Percentiles rank a stretch among this genome's conserved stretches.
Conservation (phyloP, 92 coral and sea anemone genomes). For the Muricea muricata region DNA sequence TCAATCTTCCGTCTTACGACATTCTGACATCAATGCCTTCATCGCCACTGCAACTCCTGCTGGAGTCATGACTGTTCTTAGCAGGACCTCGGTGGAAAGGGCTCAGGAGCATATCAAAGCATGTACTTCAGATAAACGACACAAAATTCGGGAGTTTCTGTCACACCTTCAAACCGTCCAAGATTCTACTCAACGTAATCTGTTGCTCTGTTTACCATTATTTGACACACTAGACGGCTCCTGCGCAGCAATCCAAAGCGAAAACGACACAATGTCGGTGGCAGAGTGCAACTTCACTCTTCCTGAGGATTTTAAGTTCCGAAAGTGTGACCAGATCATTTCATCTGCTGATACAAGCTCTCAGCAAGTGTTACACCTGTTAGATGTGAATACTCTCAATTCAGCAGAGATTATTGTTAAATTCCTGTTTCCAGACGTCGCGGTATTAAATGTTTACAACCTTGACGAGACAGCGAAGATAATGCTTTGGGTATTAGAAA, state of each 20-base stretch:
- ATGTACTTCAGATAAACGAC: constrained; percentile 1
- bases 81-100: background rate
- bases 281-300: constrained; percentile 85
- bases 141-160: constrained; percentile 1
- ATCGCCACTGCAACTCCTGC: constrained; percentile 92
- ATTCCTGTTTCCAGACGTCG: constrained; percentile 85
- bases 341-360: constrained; percentile 94
- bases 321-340: constrained; percentile 72
- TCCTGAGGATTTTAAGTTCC: constrained; percentile 75
- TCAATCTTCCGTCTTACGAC: constrained; percentile 86
- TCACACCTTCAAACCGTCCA: constrained; percentile 3
- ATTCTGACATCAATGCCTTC: constrained; percentile 75
- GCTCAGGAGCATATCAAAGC: constrained; percentile 22
- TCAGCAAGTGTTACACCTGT: constrained; percentile 80
- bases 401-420: constrained; percentile 80
- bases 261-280: constrained; percentile 72
- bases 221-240: constrained; percentile 83
- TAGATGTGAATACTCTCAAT: constrained; percentile 78
- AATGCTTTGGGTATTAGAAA: constrained; percentile 90
- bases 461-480: constrained; percentile 76
- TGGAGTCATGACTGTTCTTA: constrained; percentile 69
- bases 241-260: constrained; percentile 73
- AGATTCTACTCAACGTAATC: constrained; percentile 66
- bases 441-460: constrained; percentile 70
- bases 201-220: constrained; percentile 84